Base-by-base conservation (phyloP, 2,113 vertebrate species). In the Coracopsis vasa region DNA sequence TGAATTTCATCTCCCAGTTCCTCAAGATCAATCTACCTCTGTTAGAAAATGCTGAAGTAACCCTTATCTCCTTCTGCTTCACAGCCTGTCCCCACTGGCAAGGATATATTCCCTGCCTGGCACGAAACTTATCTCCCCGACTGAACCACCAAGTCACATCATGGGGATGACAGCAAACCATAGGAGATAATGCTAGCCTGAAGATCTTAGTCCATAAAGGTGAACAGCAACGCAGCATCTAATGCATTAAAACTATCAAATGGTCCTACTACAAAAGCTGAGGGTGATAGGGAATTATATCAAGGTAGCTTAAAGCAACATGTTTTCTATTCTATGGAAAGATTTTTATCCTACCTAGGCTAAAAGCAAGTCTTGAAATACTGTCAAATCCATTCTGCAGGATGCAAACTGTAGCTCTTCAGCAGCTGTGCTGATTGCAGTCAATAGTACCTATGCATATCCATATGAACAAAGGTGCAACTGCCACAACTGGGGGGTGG, bases 331-430 rank as follows among this genome's bases (percentile, higher is more conserved):
- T 25, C 17, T 31, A 3, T 9, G 5, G 61, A 45, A 88, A 86
- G 39, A 50, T 79, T 86, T 70, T 95, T 60, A 65, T 67, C 45
- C 39, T 48, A 56, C 18, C 54, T 33, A 47, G 6, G 19, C 64
- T 64, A 80, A 80, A 91, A 91, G 9, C 12, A 72, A 78, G 25
- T 29, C 69, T n/a, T 87, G n/a, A 91, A 95, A 66, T 67, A 35
- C 3, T 50, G 65, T 74, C 42, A 85, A 13, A 81, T 33, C 23
- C 24, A 11, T 81, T 44, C 42, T 67, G 10, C 20, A 69, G 70
- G 62, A 54, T 51, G 51, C 15, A 67, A 85, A 64, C 20, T 50
- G 20, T 29, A 78, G 35, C 3, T 92, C 54, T 88, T 45, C 58
- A 74, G 64, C 50, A 90, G 41, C 16, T 29, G 13, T 60, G 10